phyloP scores from a whole-genome alignment of 2,888 invertebrate species.

The Plagodis dolabraria region DNA sequence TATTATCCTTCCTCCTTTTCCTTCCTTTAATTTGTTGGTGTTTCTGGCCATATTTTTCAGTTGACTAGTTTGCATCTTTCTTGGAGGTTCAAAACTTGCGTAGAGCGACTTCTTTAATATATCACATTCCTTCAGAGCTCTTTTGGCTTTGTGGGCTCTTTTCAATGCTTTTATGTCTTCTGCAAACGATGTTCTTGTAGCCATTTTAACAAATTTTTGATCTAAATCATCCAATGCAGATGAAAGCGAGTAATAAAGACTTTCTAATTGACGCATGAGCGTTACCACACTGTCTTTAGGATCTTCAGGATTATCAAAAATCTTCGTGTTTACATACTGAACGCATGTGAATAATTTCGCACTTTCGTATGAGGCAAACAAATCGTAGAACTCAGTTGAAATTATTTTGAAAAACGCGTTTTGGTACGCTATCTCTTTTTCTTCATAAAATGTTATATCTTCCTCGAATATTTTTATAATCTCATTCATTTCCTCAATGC shows the following conservation, averaged over 20 bases:
- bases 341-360: conserved; percentile 50
- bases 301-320: conserved; percentile 44
- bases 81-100: conserved; percentile 48
- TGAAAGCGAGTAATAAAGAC: conserved; percentile 37
- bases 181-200: conserved; percentile 41
- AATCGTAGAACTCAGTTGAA: conserved; percentile 40
- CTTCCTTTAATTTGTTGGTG: background rate
- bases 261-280: conserved; percentile 45
- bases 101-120: conserved; percentile 45
- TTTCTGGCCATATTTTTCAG: background rate
- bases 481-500: conserved; percentile 36
- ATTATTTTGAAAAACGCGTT: conserved; percentile 42
- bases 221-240: conserved; percentile 42
- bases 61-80: conserved; percentile 27
- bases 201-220: conserved; percentile 42
- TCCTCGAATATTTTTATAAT: conserved; percentile 30
- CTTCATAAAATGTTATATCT: conserved; percentile 38
- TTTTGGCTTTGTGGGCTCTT: conserved; percentile 45
- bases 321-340: conserved; percentile 42
- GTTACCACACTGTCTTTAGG: conserved; percentile 43
- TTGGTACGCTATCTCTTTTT: conserved; percentile 40
- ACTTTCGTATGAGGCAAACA: conserved; percentile 45
- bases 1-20: too few relatives aligned
- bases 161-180: conserved; percentile 45
- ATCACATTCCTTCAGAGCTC: conserved; percentile 43